Percentiles rank a stretch among this genome's conserved stretches.
These are phyloP conservation scores for Papilio aristodemus DNA, from an alignment of 1,140 invertebrate species.

Conservation along the genomic window DNA sequence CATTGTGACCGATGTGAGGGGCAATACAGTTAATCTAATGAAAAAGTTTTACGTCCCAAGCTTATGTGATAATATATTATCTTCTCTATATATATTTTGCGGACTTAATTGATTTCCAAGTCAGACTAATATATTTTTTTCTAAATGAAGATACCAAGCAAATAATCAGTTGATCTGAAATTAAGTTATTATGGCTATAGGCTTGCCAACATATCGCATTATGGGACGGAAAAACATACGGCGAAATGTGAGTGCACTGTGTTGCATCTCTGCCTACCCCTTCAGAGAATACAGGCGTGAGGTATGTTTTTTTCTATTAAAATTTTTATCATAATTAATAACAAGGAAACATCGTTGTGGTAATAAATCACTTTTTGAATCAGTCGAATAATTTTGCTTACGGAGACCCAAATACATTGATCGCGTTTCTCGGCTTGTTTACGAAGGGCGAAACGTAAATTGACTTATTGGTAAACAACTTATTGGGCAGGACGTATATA, in stretches of 20 bases:
- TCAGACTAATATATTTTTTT: no score
- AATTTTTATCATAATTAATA: background rate
- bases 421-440: background rate
- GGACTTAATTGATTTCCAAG: background rate
- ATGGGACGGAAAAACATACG: no score
- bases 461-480: slow-evolving; percentile 15
- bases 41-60: slow-evolving; percentile 18
- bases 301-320: background rate
- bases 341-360: background rate
- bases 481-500: background rate
- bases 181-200: no score
- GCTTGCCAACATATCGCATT: no score
- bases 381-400: background rate
- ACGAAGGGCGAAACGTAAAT: slow-evolving; percentile 5
- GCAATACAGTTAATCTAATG: slow-evolving; percentile 16
- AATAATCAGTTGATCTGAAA: no score
- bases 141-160: no score
- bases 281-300: no score
- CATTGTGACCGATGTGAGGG: slow-evolving; percentile 23
- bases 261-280: no score
- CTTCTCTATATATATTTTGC: background rate
- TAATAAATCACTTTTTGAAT: background rate
- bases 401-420: slow-evolving; percentile 4
- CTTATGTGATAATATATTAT: background rate
- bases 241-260: no score